A percentile compares a stretch with the other conserved stretches of the same genome.
These are phyloP conservation scores for Athrips mouffetella DNA, from an alignment of 2,888 invertebrate genomes.

Conservation along the genomic window DNA sequence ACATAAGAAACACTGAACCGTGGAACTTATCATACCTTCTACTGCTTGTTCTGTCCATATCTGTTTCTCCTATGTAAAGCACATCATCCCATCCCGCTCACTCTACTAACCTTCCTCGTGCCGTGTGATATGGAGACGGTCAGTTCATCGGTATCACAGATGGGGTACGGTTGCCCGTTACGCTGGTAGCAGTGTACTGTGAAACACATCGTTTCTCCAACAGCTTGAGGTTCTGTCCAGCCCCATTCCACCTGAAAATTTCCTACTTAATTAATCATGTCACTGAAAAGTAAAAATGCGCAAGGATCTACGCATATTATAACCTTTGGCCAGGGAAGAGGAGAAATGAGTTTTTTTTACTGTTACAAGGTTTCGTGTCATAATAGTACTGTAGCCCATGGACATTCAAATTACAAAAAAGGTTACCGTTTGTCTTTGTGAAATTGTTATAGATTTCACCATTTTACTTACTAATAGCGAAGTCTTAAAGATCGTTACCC, in stretches of 20 bases:
- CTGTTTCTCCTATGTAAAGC: conserved; percentile 70
- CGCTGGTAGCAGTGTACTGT: conserved; percentile 93
- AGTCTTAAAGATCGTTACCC: too few relatives aligned
- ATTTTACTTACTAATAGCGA: too few relatives aligned
- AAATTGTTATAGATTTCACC: too few relatives aligned
- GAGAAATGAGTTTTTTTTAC: too few relatives aligned
- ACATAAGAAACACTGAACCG: conserved; percentile 92
- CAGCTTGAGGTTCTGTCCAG: conserved; percentile 93
- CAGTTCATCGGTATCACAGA: conserved; percentile 95
- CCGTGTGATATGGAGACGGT: conserved; percentile 92
- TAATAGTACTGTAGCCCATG: too few relatives aligned
- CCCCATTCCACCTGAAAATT: conserved; percentile 85
- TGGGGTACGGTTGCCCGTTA: conserved; percentile 95
- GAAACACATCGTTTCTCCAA: conserved; percentile 95
- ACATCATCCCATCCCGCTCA: not conserved
- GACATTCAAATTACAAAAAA: too few relatives aligned
- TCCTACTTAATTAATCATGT: not conserved
- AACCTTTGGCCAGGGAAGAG: too few relatives aligned
- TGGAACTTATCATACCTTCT: conserved; percentile 94
- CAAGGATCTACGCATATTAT: not conserved
- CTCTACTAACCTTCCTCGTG: conserved; percentile 81
- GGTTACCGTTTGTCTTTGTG: too few relatives aligned
- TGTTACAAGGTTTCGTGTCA: too few relatives aligned
- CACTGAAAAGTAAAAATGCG: not conserved
- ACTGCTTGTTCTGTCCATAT: conserved; percentile 95